phyloP scores from a whole-genome alignment of 1,140 invertebrate genomes.

The Drosophila teissieri region DNA sequence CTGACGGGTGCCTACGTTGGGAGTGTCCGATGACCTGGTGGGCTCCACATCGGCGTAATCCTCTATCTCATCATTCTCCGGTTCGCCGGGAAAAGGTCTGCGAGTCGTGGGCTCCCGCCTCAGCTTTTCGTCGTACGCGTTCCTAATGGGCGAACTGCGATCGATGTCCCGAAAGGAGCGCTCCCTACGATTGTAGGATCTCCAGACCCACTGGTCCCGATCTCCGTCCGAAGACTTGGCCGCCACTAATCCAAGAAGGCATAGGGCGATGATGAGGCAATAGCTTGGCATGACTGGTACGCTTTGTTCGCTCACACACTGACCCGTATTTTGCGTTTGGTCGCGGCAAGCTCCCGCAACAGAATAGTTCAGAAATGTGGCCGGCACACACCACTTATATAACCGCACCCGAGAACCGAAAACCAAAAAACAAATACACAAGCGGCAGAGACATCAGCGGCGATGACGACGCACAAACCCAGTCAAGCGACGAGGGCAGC shows the following conservation, averaged over 20 bases:
- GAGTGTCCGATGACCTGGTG: slow-evolving; percentile 23
- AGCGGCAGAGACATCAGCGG: slow-evolving; percentile 18
- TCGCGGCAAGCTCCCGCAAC: slow-evolving; percentile 47
- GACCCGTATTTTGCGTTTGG: slow-evolving; percentile 71
- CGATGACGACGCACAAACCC: slow-evolving; percentile 50
- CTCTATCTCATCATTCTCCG: slow-evolving; percentile 79
- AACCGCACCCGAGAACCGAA: slow-evolving; percentile 50
- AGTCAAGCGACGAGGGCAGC: slow-evolving; percentile 65
- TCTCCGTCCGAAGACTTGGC: slow-evolving; percentile 36
- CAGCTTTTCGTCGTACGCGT: slow-evolving; percentile 51
- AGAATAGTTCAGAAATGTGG: slow-evolving; percentile 70
- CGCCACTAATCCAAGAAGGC: slow-evolving; percentile 36
- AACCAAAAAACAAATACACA: background rate
- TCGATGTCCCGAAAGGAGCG: slow-evolving; percentile 63
- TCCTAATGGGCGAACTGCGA: slow-evolving; percentile 46
- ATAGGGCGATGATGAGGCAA: slow-evolving; percentile 61
- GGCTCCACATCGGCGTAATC: slow-evolving; percentile 70
- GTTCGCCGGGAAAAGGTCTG: slow-evolving; percentile 65
- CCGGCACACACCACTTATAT: slow-evolving; percentile 80
- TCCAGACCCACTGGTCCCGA: slow-evolving; percentile 64
- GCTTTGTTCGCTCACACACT: slow-evolving; percentile 59
- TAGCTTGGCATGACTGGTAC: slow-evolving; percentile 53
- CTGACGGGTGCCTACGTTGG: slow-evolving; percentile 68
- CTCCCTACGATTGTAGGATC: slow-evolving; percentile 44
- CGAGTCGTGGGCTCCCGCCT: slow-evolving; percentile 72